Evolutionary conservation across 2,888 invertebrate species (phyloP).

Genomic region (Nyleta sp.): DNA sequence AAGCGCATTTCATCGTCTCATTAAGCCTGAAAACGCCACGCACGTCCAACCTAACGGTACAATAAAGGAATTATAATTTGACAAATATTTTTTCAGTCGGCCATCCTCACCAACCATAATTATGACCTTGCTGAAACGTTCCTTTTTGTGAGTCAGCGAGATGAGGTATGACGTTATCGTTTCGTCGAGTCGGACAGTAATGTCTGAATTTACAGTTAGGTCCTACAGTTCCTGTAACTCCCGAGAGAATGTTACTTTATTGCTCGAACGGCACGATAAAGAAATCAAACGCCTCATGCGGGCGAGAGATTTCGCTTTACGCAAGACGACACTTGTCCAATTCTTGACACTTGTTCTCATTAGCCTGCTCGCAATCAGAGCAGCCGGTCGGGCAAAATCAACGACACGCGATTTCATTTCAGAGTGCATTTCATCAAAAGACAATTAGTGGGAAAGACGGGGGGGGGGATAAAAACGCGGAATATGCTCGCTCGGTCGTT

Average conservation of each 20-base stretch:
- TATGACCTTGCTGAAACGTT: constrained; percentile 41
- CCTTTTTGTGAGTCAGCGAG: constrained; percentile 35
- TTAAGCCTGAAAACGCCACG: no score
- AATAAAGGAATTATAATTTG: constrained; percentile 10
- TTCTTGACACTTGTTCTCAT: constrained; percentile 30
- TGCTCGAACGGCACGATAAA: constrained; percentile 36
- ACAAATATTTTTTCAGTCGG: constrained; percentile 25
- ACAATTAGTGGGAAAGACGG: constrained; percentile 29
- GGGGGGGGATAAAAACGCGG: constrained; percentile 4
- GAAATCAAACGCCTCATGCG: constrained; percentile 38
- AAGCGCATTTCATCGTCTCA: no score
- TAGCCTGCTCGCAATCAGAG: constrained; percentile 7
- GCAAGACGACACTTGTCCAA: constrained; percentile 27
- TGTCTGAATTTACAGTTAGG: constrained; percentile 49
- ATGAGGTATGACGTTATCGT: constrained; percentile 32
- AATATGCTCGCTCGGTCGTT: constrained; percentile 10
- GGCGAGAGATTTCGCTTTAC: constrained; percentile 26
- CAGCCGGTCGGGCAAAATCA: not conserved
- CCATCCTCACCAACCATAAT: constrained; percentile 8
- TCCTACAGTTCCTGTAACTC: constrained; percentile 32
- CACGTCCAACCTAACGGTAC: constrained; percentile 6
- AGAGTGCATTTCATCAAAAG: constrained; percentile 20
- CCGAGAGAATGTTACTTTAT: constrained; percentile 32
- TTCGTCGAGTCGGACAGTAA: constrained; percentile 33
- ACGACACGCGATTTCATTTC: no score